phyloP scores from a whole-genome alignment of 2,113 vertebrate genomes.

The Hypocryptadius cinnamomeus region DNA sequence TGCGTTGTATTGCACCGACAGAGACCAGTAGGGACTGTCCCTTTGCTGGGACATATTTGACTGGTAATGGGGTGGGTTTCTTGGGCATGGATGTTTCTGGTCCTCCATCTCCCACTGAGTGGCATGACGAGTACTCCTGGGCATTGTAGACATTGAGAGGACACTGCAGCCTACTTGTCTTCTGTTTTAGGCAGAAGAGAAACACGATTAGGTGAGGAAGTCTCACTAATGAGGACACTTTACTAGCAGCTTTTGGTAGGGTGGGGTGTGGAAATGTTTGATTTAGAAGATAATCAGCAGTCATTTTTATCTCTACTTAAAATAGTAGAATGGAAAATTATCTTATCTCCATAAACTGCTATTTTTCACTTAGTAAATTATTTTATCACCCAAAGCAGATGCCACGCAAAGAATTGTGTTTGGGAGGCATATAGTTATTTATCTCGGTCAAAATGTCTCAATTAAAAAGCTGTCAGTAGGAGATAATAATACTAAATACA shows the following conservation, averaged over 20 bases:
- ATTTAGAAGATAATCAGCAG: neutral
- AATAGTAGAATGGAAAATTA: neutral
- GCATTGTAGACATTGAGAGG: neutral
- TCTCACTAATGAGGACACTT: neutral
- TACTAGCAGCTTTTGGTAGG: neutral
- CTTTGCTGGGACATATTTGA: neutral
- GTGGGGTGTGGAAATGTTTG: neutral
- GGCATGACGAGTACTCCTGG: neutral
- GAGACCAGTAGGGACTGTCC: neutral
- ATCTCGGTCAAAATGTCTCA: neutral
- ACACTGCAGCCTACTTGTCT: neutral
- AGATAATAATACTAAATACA: conserved; percentile 41
- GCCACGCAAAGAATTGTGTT: neutral
- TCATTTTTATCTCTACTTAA: neutral
- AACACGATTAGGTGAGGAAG: neutral
- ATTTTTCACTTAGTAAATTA: neutral
- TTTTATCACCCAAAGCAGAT: conserved; percentile 13
- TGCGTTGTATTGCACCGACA: accelerated
- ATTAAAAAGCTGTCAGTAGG: neutral
- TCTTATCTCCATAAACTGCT: conserved; percentile 1
- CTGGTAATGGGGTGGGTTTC: neutral
- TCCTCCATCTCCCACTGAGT: neutral
- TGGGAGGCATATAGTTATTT: neutral
- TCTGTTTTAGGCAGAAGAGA: neutral
- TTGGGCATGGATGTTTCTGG: neutral